Evolutionary conservation across 2,888 invertebrate species (phyloP).

Genomic region (Nomada fucata): DNA sequence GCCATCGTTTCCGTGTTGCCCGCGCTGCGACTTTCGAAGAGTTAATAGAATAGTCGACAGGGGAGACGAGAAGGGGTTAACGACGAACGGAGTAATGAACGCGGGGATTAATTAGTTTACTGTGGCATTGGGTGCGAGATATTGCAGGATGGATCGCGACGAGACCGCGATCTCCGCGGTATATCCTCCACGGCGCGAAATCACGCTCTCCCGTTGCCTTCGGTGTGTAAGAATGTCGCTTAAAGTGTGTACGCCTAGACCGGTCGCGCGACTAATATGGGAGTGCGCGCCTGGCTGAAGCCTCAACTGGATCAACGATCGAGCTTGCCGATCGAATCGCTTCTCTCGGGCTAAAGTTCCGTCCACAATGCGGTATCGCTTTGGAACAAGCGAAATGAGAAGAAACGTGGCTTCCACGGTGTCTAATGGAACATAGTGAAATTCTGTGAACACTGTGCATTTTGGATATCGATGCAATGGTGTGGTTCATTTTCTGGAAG

Average conservation of each 20-base stretch:
- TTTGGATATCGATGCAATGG: no score
- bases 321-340: slow-evolving; percentile 60
- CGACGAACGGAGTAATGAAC: slow-evolving; percentile 68
- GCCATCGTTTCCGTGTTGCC: slow-evolving; percentile 40
- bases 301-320: slow-evolving; percentile 78
- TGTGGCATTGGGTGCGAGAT: slow-evolving; percentile 65
- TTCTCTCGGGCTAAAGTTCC: slow-evolving; percentile 53
- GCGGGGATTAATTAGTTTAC: slow-evolving; percentile 78
- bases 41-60: slow-evolving; percentile 19
- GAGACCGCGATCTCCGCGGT: slow-evolving; percentile 19
- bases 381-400: background rate
- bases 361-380: slow-evolving; percentile 34
- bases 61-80: slow-evolving; percentile 53
- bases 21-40: no score
- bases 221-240: slow-evolving; percentile 60
- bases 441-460: background rate
- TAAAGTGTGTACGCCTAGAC: slow-evolving; percentile 78
- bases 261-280: slow-evolving; percentile 80
- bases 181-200: slow-evolving; percentile 38
- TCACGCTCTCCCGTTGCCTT: slow-evolving; percentile 51
- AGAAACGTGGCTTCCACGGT: background rate
- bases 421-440: background rate
- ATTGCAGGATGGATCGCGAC: slow-evolving; percentile 53
- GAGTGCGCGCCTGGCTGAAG: slow-evolving; percentile 71
- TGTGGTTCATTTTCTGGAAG: no score